Percentiles rank a stretch among this genome's conserved stretches.
Evolutionary conservation across 64 coral and sea anemone genomes (phyloP).

Genomic region (Porites australiensis): DNA sequence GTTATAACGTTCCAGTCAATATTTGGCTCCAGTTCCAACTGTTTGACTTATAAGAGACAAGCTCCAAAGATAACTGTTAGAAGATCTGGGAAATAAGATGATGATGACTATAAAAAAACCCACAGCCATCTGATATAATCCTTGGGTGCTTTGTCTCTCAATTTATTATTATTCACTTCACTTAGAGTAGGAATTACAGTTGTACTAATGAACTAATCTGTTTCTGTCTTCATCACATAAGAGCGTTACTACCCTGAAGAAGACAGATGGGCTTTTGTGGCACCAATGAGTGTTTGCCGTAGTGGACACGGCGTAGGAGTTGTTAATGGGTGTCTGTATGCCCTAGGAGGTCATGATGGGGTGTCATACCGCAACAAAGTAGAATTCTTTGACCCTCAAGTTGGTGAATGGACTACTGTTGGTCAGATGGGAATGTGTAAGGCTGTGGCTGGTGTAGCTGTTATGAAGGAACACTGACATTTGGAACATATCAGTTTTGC

Average conservation of each 20-base stretch:
- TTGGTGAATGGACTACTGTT: conserved; percentile 83
- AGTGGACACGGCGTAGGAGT: conserved; percentile 93
- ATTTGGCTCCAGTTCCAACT: too few species aligned
- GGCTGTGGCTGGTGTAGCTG: conserved; percentile 89
- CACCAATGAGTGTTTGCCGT: conserved; percentile 90
- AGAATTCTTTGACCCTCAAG: conserved; percentile 86
- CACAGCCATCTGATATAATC: too few species aligned
- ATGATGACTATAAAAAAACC: too few species aligned
- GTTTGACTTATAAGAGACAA: too few species aligned
- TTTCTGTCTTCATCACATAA: conserved; percentile 15
- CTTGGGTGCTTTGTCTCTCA: too few species aligned
- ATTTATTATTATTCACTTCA: too few species aligned
- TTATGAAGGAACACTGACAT: conserved; percentile 68
- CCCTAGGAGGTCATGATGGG: conserved; percentile 89
- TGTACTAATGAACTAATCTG: not conserved
- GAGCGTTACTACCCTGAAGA: conserved; percentile 92
- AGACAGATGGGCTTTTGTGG: conserved; percentile 89
- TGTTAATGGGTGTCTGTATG: conserved; percentile 80
- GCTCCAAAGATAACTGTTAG: too few species aligned
- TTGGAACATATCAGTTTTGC: too few species aligned
- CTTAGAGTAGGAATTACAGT: not conserved
- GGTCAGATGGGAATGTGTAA: conserved; percentile 90
- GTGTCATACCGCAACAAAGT: conserved; percentile 89
- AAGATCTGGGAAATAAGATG: too few species aligned
- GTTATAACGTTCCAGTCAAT: too few species aligned